Percentiles rank a stretch among this genome's conserved stretches.
Evolutionary conservation across 1,140 invertebrate species (phyloP).

Genomic region (Tenebrio molitor): DNA sequence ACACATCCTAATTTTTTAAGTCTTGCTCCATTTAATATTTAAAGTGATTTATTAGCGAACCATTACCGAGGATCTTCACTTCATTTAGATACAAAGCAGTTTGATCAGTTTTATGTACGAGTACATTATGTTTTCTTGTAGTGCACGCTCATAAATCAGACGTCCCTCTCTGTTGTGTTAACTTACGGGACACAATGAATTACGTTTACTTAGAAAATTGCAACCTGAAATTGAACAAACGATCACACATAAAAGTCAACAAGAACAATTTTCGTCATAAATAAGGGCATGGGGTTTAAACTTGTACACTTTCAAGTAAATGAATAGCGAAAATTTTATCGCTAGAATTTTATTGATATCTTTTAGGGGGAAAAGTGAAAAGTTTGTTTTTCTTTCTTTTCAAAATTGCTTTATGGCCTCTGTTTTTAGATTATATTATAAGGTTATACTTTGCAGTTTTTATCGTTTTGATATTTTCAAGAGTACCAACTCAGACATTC

Average conservation of each 20-base stretch:
- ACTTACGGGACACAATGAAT: conserved; percentile 14
- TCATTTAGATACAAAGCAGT: conserved; percentile 5
- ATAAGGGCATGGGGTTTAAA: neutral
- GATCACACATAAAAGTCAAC: neutral
- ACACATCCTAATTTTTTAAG: no score
- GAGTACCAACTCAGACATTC: no score
- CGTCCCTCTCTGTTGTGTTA: neutral
- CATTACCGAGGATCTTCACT: neutral
- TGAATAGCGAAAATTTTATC: no score
- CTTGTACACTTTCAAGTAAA: neutral
- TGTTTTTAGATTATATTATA: no score
- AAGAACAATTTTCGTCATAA: neutral
- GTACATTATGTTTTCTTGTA: conserved; percentile 3
- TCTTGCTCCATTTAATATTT: no score
- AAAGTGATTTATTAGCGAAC: no score
- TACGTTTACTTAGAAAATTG: conserved; percentile 38
- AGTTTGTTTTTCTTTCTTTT: no score
- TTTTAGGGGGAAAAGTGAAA: no score
- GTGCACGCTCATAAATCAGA: conserved; percentile 1
- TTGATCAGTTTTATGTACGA: conserved; percentile 17
- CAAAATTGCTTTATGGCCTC: no score
- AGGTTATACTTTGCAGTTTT: no score
- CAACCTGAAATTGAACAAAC: conserved; percentile 2
- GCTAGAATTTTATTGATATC: no score
- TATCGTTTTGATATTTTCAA: no score